Conservation (phyloP, 2,797 vertebrate species). For the Catamblyrhynchus diadema region DNA sequence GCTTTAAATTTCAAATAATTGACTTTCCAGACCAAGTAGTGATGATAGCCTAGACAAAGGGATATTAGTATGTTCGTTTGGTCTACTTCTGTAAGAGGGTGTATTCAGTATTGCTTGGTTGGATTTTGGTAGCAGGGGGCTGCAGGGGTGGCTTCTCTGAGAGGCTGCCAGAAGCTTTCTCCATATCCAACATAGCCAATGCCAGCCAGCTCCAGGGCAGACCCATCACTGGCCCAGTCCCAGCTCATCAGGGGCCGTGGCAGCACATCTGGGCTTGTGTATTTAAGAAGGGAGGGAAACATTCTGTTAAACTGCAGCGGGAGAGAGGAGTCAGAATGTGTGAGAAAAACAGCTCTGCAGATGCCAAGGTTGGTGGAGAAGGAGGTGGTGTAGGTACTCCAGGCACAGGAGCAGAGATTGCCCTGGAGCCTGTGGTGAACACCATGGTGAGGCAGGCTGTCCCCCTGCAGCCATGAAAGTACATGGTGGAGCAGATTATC, state of each 20-base stretch:
- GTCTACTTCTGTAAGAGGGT: neutral
- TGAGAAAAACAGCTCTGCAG: neutral
- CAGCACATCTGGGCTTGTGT: neutral
- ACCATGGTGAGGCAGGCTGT: neutral
- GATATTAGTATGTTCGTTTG: neutral
- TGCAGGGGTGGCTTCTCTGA: neutral
- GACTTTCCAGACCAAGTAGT: neutral
- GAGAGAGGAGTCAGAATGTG: neutral
- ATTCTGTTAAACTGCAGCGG: neutral
- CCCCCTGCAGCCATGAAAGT: neutral
- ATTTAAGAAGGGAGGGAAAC: neutral
- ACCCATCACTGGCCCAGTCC: accelerated
- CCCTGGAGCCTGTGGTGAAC: neutral
- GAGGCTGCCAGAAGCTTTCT: neutral
- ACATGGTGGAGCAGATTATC: neutral
- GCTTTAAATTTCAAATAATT: neutral
- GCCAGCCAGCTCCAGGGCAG: accelerated
- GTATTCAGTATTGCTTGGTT: neutral
- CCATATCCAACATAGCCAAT: accelerated
- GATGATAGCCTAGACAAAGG: neutral
- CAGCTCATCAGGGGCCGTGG: neutral
- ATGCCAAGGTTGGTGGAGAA: neutral
- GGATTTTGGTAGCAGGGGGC: neutral
- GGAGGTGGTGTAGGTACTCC: neutral
- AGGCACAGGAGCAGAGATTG: neutral